Evolutionary conservation across 2,888 invertebrate genomes (phyloP), one percentile per base, ranked within the genome.

Genomic region (Anoplius nigerrimus): DNA sequence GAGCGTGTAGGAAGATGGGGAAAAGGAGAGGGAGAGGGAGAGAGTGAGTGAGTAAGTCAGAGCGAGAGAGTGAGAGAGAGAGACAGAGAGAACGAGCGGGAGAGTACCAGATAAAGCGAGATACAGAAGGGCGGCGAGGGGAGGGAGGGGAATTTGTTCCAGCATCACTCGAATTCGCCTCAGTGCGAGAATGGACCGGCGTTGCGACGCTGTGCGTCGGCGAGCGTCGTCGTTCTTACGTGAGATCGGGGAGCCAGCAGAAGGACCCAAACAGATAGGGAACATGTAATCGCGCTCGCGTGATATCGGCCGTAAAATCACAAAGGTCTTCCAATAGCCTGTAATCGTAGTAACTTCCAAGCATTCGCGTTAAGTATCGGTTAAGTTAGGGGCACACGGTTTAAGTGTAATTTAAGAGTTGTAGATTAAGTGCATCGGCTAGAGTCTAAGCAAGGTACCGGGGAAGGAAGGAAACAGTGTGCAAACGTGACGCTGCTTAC

Each of bases 111-210:
- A 56, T 22, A 42, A 61, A 61, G 56, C 42, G 62, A 60, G 57
- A 55, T 18, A 55, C n/a, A 52, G 43, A 51, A 20, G 51, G 60
- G 24, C 8, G 60, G n/a, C 21, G 53, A 43, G 34, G 34, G 52
- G 56, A 3, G 24, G 56, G 24, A 52, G 63, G 61, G 67, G 68
- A 70, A 68, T 67, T 71, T 74, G 61, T 63, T 72, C 77, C 75
- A 76, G 77, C 75, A 76, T 82, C 81, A 64, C 68, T 62, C 66
- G 67, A 64, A 62, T 75, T 76, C 80, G 75, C 64, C 74, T 84
- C 84, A 87, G 87, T 87, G 80, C 77, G 80, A 84, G 82, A 82
- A 87, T 86, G 87, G 82, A 84, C 81, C 83, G 86, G 83, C 82
- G 82, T 83, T 78, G 82, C 80, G 79, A 82, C 81, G 85, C 79